Evolutionary conservation across 2,797 vertebrate genomes (phyloP), one percentile per base, ranked within the genome.

Genomic region (Siniperca obscura): DNA sequence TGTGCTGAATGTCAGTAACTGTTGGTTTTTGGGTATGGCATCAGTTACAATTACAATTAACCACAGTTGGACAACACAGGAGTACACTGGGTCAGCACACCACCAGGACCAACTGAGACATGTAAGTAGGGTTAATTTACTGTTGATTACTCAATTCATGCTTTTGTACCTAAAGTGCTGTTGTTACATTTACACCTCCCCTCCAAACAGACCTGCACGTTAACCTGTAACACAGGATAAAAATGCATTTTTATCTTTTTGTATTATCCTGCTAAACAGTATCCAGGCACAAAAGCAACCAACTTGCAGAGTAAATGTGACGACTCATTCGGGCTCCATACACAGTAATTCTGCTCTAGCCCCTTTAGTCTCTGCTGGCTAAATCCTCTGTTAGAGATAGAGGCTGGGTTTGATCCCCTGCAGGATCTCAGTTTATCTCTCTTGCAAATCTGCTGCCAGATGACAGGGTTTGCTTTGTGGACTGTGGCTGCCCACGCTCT

Each of bases 381-480:
- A 95, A 94, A 95, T 92, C 94, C 94, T 93, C 91, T 93, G 94
- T 94, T 93, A 93, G 93, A 94, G 94, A 92, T 87, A 83, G 91
- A 94, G 92, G 91, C 92, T 87, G 89, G 87, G 91, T 90, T 89
- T 94, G 93, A 95, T 95, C 94, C 92, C 89, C 90, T 89, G 88
- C 86, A 93, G 90, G 92, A 95, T 94, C 94, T 94, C 89, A 92
- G 78, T 95, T 95, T 92, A 95, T 95, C 94, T 95, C 93, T 94
- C 92, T 95, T 94, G 94, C 94, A 95, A 95, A 95, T 95, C 94
- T 94, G 93, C 94, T 93, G 93, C 93, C 93, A 94, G 90, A 91
- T 92, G 92, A 94, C 90, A 92, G 94, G 91, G 91, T 92, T 93
- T 92, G 90, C 92, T 92, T 84, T 93, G 92, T 93, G 93, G 89